Base-by-base conservation (phyloP, 2,888 invertebrate genomes). In the Branchipolynoe longqiensis region DNA sequence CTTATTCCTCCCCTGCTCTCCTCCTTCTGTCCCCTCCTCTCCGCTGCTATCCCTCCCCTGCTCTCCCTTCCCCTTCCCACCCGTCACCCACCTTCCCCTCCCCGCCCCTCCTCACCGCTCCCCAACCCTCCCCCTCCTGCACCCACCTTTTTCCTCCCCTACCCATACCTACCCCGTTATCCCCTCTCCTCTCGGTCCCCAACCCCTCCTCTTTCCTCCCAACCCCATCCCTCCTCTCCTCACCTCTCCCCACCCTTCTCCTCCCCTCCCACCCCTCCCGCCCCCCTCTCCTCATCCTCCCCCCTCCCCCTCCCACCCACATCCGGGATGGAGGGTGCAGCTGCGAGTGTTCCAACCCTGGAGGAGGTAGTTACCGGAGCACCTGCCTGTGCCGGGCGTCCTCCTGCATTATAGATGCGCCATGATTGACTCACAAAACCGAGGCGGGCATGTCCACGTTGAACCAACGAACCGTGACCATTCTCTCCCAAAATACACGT, bases 311-410 rank as follows among this genome's bases (percentile, higher is more conserved):
- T 4, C n/a, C 14, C 58, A 8, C 12, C 58, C 69, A 3, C 1
- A 8, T 14, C 12, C 36, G 38, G 18, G 69, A 69, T 69, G 69
- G 38, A 38, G 69, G 69, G 36, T 33, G 69, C 69, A 69, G 69
- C 69, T 69, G 69, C 69, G 69, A 33, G 38, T 69, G 69, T 38
- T 33, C 18, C 69, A 38, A 69, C 69, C 69, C 69, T 69, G 69
- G 69, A 69, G 69, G 38, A 33, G 69, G 36, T 69, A 38, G 69
- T 69, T 69, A 4, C 69, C 36, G 69, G 69, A 36, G 69, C 69
- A 69, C 69, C 69, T 69, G 69, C 69, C 69, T 12, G 36, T 38
- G 25, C 69, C 38, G 22, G 3, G 33, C 69, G 1, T 8, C 4
- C 25, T 38, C 36, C 25, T 69, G 69, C 69, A 69, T 69, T 69